Percentiles rank a stretch among this genome's conserved stretches.
These are phyloP conservation scores for Synaphobranchus kaupii DNA, from an alignment of 2,797 vertebrate species.

Conservation along the genomic window DNA sequence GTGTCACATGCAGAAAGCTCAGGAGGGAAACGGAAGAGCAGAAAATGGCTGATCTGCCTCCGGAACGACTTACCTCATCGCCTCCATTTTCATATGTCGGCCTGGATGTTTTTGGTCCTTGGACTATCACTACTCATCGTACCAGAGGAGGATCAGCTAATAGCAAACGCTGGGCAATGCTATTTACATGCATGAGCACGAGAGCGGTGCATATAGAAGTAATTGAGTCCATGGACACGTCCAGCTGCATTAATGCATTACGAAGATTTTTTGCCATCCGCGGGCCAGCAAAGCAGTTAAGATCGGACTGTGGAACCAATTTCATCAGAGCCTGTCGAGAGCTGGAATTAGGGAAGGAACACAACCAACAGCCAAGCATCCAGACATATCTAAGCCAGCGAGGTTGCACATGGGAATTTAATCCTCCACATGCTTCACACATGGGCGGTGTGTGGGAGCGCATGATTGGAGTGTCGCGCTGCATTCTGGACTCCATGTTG, in stretches of 20 bases:
- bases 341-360: slow-evolving; percentile 19
- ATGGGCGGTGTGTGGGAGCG: slow-evolving; percentile 9
- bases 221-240: slow-evolving; percentile 30
- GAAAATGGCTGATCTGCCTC: slow-evolving; percentile 18
- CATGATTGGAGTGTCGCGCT: not conserved
- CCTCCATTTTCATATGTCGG: slow-evolving; percentile 37
- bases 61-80: not conserved
- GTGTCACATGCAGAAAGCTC: no score
- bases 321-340: slow-evolving; percentile 18
- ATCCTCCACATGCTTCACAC: not conserved
- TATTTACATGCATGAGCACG: slow-evolving; percentile 29
- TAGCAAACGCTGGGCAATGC: not conserved
- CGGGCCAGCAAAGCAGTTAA: slow-evolving; percentile 22
- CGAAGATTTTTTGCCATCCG: slow-evolving; percentile 34
- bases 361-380: not conserved
- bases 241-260: slow-evolving; percentile 35
- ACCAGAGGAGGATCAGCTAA: slow-evolving; percentile 27
- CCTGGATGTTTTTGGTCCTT: slow-evolving; percentile 39
- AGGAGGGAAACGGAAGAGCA: no score
- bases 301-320: slow-evolving; percentile 30
- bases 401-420: slow-evolving; percentile 2
- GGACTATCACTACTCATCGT: not conserved
- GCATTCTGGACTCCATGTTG: not conserved
- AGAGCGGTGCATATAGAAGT: slow-evolving; percentile 33
- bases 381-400: slow-evolving; percentile 4